Evolutionary conservation across 2,113 vertebrate genomes (phyloP), one percentile per base, ranked within the genome.

Genomic region (Oncorhynchus clarkii): DNA sequence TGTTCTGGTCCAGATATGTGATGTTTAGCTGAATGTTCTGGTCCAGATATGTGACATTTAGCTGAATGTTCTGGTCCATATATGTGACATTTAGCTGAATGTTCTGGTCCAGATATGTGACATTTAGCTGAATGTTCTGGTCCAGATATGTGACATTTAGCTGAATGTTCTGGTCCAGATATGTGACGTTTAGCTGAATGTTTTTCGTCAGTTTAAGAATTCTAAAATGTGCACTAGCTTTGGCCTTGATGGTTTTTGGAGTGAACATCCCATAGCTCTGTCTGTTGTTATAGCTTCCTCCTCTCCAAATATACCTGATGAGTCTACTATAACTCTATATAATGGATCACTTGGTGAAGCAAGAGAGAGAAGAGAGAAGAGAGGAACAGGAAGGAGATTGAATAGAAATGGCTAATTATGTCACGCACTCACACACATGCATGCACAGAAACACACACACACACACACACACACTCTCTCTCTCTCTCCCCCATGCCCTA

Each of bases 331-430:
- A 71, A 84, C 76, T 77, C 79, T 73, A 73, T 68, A 60, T 90
- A 89, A 88, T 91, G 87, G 82, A 82, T 18, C 45, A 84, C 60
- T 88, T 85, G 84, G 84, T 81, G 85, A 75, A 65, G 48, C 70
- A 57, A 87, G 75, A 65, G 29, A 72, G 60, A 87, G 75, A n/a
- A 65, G 34, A 72, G 60, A n/a, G 45, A 29, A 4, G n/a, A 75
- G 31, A 59, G 9, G 27, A 26, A 62, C 69, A 20, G 22, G 70
- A 57, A 20, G 65, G 67, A 62, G 26, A 72, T 24, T 31, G 2
- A 49, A n/a, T 78, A 73, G 57, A 27, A 16, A 22, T 74, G 75
- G 77, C 24, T 82, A 81, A 84, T 83, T 81, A 71, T 85, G 84
- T 78, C 73, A 84, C 73, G 34, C 67, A 12, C 62, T 16, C 12